Evolutionary conservation across 2,888 invertebrate genomes (phyloP).

Genomic region (Melanchra persicariae): DNA sequence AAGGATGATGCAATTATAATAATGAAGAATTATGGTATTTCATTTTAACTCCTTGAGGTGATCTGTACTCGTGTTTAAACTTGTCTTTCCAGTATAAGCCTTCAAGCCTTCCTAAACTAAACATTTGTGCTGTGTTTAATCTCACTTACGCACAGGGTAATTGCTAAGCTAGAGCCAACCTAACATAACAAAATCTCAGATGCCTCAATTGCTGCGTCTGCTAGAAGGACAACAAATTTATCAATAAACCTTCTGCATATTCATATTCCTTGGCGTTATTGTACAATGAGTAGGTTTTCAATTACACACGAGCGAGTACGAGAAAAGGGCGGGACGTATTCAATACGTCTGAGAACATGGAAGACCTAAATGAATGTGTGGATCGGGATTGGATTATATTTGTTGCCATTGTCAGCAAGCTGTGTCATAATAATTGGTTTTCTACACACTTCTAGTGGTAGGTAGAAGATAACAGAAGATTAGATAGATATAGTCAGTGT

Average conservation of each 20-base stretch:
- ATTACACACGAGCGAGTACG: constrained; percentile 75
- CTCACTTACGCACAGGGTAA: background rate
- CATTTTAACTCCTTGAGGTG: too few species aligned
- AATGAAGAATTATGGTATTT: too few species aligned
- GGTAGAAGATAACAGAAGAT: too few species aligned
- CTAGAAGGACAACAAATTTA: background rate
- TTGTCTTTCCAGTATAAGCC: too few species aligned
- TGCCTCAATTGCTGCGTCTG: background rate
- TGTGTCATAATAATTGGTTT: constrained; percentile 54
- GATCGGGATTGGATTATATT: constrained; percentile 62
- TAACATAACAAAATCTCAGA: background rate
- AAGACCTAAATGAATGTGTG: constrained; percentile 59
- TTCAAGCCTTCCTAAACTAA: too few species aligned
- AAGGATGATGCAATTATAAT: too few species aligned
- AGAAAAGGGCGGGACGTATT: constrained; percentile 77
- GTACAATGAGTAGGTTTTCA: constrained; percentile 75
- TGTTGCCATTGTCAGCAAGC: constrained; percentile 55
- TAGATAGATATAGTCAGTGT: too few species aligned
- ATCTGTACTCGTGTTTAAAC: too few species aligned
- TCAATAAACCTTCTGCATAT: constrained; percentile 17
- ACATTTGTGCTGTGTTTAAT: too few species aligned
- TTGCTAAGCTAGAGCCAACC: background rate
- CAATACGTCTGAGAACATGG: constrained; percentile 58
- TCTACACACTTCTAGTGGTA: background rate
- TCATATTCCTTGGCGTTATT: constrained; percentile 38